These are phyloP conservation scores for Poecile atricapillus DNA, from an alignment of 2,113 vertebrate genomes.

Conservation along the genomic window DNA sequence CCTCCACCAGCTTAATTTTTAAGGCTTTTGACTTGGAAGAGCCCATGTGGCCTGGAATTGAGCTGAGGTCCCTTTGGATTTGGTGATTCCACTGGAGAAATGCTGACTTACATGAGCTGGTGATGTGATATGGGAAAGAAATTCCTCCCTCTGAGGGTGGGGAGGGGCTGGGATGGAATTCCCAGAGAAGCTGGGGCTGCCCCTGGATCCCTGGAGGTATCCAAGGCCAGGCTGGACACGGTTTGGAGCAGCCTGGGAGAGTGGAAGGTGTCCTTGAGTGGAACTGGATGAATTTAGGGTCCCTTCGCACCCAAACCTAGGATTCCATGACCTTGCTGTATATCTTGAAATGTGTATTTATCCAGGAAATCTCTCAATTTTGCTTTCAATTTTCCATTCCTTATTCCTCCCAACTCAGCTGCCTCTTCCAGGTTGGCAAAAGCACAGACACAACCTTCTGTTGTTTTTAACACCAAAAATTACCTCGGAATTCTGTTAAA, in stretches of 20 bases:
- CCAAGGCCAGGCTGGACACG: neutral
- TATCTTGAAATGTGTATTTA: neutral
- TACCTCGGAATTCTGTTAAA: fast-evolving
- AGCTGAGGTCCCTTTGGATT: neutral
- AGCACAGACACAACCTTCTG: fast-evolving
- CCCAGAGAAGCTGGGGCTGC: neutral
- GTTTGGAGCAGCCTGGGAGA: neutral
- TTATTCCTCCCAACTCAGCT: neutral
- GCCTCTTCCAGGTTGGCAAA: neutral
- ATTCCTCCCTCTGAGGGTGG: neutral
- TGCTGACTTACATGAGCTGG: neutral
- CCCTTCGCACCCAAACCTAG: neutral
- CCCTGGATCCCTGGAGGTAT: neutral
- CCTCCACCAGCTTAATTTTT: neutral
- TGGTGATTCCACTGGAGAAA: neutral
- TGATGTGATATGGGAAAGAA: neutral
- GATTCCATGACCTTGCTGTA: neutral
- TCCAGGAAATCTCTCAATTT: neutral
- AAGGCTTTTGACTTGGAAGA: neutral
- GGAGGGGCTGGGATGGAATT: neutral
- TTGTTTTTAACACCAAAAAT: fast-evolving
- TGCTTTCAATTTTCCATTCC: neutral
- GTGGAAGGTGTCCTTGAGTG: neutral
- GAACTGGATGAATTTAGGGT: neutral
- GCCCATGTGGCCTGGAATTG: neutral